phyloP scores from a whole-genome alignment of 1,140 invertebrate species.

The Pinna nobilis region DNA sequence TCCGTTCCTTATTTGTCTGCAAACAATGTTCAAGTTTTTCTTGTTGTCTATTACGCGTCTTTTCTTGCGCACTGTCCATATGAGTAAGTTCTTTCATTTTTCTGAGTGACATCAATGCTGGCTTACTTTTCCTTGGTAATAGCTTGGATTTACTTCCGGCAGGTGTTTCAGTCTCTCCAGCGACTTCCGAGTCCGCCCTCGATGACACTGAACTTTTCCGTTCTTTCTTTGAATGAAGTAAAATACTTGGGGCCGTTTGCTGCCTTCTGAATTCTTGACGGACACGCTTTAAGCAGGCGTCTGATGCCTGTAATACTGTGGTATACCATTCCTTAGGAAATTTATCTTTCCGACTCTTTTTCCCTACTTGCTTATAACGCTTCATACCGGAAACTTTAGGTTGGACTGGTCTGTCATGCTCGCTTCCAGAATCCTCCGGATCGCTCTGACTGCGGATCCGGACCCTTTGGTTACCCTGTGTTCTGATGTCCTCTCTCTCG shows the following conservation, averaged over 20 bases:
- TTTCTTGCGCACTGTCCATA: constrained; percentile 31
- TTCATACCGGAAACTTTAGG: background rate
- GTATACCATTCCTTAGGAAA: constrained; percentile 52
- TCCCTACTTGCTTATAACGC: constrained; percentile 1
- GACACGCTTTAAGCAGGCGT: constrained; percentile 42
- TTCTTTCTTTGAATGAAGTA: background rate
- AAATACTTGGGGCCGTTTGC: constrained; percentile 33
- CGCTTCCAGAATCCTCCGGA: background rate
- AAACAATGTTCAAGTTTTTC: constrained; percentile 6
- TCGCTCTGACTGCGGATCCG: background rate
- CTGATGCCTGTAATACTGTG: constrained; percentile 44
- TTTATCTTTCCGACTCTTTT: constrained; percentile 15
- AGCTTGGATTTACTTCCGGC: background rate
- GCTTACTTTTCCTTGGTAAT: constrained; percentile 6
- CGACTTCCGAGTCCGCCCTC: background rate
- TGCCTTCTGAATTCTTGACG: constrained; percentile 20
- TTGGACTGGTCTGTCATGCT: constrained; percentile 7
- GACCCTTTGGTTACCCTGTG: background rate
- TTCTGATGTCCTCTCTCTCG: background rate
- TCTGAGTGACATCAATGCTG: constrained; percentile 41
- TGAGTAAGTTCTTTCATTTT: constrained; percentile 40
- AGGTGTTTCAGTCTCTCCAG: constrained; percentile 3
- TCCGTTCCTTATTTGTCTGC: constrained; percentile 10
- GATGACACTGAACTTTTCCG: constrained; percentile 1
- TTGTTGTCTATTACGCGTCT: constrained; percentile 28